Evolutionary conservation across 1,140 invertebrate species (phyloP).

Genomic region (Pseudomyrmex dendroicus): DNA sequence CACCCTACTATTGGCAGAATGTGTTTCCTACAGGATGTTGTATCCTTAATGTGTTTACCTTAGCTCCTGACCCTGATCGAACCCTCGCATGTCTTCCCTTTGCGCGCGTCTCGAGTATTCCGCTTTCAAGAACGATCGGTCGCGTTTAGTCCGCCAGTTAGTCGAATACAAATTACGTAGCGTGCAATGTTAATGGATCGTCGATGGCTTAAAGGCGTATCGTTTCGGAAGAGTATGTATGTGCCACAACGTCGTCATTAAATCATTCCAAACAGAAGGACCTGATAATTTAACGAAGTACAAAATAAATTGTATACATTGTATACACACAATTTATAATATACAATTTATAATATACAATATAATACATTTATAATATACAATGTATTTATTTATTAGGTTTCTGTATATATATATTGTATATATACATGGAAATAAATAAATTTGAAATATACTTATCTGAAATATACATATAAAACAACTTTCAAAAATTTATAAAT

Average conservation of each 20-base stretch:
- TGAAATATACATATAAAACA: too few species aligned
- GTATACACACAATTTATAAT: too few species aligned
- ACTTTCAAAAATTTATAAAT: too few species aligned
- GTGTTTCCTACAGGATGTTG: conserved; percentile 76
- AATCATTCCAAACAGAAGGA: conserved; percentile 10
- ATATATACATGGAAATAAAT: too few species aligned
- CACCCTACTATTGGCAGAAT: conserved; percentile 68
- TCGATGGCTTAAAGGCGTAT: conserved; percentile 20
- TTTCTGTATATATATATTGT: too few species aligned
- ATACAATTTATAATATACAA: too few species aligned
- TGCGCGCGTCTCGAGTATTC: conserved; percentile 24
- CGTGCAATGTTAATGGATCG: conserved; percentile 53
- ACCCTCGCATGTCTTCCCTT: conserved; percentile 56
- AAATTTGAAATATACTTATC: too few species aligned
- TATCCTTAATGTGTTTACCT: conserved; percentile 81
- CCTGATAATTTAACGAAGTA: conserved; percentile 11
- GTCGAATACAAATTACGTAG: conserved; percentile 41
- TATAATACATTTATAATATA: too few species aligned
- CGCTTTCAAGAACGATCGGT: conserved; percentile 21
- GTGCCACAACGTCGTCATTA: background rate
- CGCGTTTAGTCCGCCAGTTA: conserved; percentile 31
- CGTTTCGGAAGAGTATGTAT: background rate
- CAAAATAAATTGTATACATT: background rate
- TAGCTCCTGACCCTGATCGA: conserved; percentile 76
- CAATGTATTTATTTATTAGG: too few species aligned